phyloP scores from a whole-genome alignment of 2,888 invertebrate species.

The Oxystoma pomonae region DNA sequence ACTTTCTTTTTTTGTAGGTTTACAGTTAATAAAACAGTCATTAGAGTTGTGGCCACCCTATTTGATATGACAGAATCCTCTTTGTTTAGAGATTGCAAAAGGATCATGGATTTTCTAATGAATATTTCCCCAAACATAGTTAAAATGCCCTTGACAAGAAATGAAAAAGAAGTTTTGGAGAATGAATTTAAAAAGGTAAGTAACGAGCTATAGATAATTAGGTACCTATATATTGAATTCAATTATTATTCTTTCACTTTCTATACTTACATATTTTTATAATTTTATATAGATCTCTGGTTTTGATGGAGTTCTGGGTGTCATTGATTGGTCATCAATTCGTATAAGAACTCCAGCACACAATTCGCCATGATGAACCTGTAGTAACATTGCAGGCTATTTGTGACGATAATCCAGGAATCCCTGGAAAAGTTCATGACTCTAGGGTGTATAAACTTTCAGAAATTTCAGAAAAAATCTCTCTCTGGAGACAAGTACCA shows the following conservation, averaged over 20 bases:
- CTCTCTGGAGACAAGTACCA: conserved; percentile 26
- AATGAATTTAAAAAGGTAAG: no score
- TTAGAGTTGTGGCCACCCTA: neutral
- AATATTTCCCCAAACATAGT: neutral
- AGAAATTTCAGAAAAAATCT: conserved; percentile 13
- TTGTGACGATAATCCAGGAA: conserved; percentile 34
- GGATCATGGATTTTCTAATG: neutral
- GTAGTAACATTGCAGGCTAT: conserved; percentile 35
- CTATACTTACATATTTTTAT: no score
- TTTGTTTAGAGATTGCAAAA: neutral
- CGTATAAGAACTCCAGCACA: conserved; percentile 31
- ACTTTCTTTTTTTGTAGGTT: neutral
- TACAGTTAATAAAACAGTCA: neutral
- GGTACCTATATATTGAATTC: no score
- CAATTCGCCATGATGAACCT: conserved; percentile 34
- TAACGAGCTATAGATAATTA: no score
- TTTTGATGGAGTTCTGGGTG: conserved; percentile 26
- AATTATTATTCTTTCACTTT: no score
- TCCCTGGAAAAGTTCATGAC: conserved; percentile 36
- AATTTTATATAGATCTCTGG: conserved; percentile 19
- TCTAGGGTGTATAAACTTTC: conserved; percentile 31
- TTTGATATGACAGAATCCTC: neutral
- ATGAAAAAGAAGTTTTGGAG: neutral
- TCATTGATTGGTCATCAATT: conserved; percentile 29
- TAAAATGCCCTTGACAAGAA: neutral